Evolutionary conservation across 2,113 vertebrate genomes (phyloP).

Genomic region (Pandion haliaetus): DNA sequence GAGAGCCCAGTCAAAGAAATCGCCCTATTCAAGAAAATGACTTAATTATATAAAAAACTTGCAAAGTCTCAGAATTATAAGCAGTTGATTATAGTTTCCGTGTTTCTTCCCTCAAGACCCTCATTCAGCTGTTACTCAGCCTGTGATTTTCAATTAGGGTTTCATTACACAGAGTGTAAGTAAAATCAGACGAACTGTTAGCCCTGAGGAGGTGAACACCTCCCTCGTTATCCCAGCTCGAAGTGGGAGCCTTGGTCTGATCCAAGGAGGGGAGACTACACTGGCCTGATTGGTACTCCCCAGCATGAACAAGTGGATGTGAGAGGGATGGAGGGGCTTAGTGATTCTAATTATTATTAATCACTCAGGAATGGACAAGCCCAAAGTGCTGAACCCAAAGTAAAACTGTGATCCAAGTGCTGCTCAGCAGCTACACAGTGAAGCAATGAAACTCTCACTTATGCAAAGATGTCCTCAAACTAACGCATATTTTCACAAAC

Average conservation of each 20-base stretch:
- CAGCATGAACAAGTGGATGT: background rate
- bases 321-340: background rate
- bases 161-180: background rate
- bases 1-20: background rate
- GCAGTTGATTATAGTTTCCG: background rate
- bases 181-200: background rate
- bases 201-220: background rate
- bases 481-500: background rate
- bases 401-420: background rate
- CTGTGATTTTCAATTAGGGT: background rate
- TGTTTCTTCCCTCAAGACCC: background rate
- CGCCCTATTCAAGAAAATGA: background rate
- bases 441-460: background rate
- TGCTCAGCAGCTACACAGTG: background rate
- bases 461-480: background rate
- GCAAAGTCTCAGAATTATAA: background rate
- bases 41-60: background rate
- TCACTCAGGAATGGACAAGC: background rate
- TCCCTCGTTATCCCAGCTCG: rapidly evolving
- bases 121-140: background rate
- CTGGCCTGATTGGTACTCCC: background rate
- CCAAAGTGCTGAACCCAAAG: background rate
- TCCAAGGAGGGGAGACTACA: background rate
- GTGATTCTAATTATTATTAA: background rate
- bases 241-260: background rate